These are phyloP conservation scores for Girardinus metallicus DNA, from an alignment of 2,797 vertebrate genomes.

Conservation along the genomic window DNA sequence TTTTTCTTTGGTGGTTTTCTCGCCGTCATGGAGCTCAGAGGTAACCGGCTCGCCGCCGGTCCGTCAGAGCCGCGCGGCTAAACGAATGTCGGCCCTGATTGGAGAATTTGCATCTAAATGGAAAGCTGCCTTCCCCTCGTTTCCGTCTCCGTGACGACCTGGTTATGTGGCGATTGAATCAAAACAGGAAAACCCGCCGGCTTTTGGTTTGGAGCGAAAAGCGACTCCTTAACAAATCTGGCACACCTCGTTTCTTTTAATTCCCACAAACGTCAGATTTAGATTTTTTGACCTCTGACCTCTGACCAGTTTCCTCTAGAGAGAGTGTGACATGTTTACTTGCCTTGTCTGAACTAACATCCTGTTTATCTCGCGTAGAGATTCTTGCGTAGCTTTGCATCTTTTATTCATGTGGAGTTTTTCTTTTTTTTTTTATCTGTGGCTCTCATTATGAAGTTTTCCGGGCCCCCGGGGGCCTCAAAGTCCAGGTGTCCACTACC, in stretches of 20 bases:
- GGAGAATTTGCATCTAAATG: slow-evolving; percentile 82
- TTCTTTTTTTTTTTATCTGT: not conserved
- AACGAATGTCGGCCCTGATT: slow-evolving; percentile 66
- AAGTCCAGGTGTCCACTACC: slow-evolving; percentile 41
- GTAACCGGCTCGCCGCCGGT: slow-evolving; percentile 70
- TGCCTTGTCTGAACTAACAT: slow-evolving; percentile 39
- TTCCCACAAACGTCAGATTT: slow-evolving; percentile 7
- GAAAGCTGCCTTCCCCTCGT: slow-evolving; percentile 63
- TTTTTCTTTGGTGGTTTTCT: slow-evolving; percentile 46
- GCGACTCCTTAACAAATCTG: slow-evolving; percentile 13
- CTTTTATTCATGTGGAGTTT: slow-evolving; percentile 64
- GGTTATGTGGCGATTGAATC: slow-evolving; percentile 48
- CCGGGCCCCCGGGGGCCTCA: slow-evolving; percentile 25
- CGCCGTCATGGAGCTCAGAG: slow-evolving; percentile 48
- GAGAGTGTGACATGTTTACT: slow-evolving; percentile 16
- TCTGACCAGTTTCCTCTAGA: slow-evolving; percentile 15
- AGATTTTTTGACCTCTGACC: slow-evolving; percentile 5
- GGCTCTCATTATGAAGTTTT: slow-evolving; percentile 29
- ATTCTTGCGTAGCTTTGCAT: slow-evolving; percentile 38
- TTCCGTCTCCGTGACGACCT: slow-evolving; percentile 62
- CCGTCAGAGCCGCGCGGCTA: slow-evolving; percentile 62
- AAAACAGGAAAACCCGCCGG: slow-evolving; percentile 29
- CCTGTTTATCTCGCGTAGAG: slow-evolving; percentile 48
- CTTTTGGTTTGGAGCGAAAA: slow-evolving; percentile 27
- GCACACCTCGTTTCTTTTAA: slow-evolving; percentile 14